phyloP scores from a whole-genome alignment of 2,888 invertebrate species.

The Eupithecia abbreviata region DNA sequence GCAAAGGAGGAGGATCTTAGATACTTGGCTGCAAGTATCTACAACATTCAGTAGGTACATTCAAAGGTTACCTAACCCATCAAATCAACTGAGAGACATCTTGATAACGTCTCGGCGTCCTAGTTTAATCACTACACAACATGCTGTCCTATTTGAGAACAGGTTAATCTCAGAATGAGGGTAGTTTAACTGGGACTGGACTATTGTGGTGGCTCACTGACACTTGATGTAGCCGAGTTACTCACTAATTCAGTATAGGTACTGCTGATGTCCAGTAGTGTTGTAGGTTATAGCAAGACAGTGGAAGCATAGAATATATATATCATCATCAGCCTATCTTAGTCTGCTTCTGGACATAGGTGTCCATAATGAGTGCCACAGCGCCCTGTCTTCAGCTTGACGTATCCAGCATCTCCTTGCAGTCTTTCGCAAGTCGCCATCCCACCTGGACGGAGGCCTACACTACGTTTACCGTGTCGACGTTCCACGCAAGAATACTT shows the following conservation, averaged over 20 bases:
- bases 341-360: too few species aligned
- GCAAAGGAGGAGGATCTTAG: too few species aligned
- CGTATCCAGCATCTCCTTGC: too few species aligned
- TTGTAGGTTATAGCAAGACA: neutral
- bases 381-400: too few species aligned
- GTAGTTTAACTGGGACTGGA: constrained; percentile 28
- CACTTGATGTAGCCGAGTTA: constrained; percentile 32
- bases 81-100: constrained; percentile 7
- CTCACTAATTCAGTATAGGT: constrained; percentile 8
- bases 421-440: too few species aligned
- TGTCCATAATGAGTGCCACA: too few species aligned
- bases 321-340: too few species aligned
- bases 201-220: constrained; percentile 29
- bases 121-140: constrained; percentile 18
- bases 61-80: neutral
- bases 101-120: constrained; percentile 9
- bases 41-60: neutral
- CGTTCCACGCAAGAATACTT: too few species aligned
- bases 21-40: too few species aligned
- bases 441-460: too few species aligned
- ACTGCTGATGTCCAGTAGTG: neutral
- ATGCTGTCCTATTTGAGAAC: constrained; percentile 27
- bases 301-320: neutral
- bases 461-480: too few species aligned
- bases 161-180: constrained; percentile 41